These are phyloP conservation scores for Odocoileus virginianus DNA, from an alignment of 2,113 vertebrate genomes.

Conservation along the genomic window DNA sequence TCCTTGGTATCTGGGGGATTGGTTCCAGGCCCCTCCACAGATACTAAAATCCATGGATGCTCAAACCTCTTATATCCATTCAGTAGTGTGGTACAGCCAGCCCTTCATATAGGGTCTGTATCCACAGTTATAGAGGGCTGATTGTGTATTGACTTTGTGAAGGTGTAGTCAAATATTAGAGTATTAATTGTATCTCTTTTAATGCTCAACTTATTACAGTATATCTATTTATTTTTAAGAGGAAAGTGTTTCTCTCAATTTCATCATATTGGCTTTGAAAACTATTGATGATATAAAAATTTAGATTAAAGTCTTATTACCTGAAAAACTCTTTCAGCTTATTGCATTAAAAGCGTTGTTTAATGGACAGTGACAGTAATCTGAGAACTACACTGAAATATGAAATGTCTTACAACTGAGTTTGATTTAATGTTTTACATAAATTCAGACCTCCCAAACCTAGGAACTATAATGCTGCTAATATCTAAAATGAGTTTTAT, in stretches of 20 bases:
- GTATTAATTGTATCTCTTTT: not conserved
- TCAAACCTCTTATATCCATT: not conserved
- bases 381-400: not conserved
- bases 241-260: not conserved
- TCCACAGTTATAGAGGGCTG: not conserved
- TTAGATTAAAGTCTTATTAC: not conserved
- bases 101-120: not conserved
- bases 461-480: not conserved
- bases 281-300: not conserved
- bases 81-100: not conserved
- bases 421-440: not conserved
- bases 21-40: not conserved
- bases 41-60: not conserved
- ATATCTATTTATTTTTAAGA: not conserved
- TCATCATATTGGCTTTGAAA: conserved; percentile 1
- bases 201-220: not conserved
- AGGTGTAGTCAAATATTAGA: not conserved
- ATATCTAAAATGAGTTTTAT: not conserved
- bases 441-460: not conserved
- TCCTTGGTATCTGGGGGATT: not conserved
- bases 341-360: not conserved
- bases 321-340: not conserved
- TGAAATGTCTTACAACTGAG: not conserved
- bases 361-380: not conserved
- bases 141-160: not conserved